phyloP scores from a whole-genome alignment of 2,797 vertebrate species.

The Tragelaphus oryx region DNA sequence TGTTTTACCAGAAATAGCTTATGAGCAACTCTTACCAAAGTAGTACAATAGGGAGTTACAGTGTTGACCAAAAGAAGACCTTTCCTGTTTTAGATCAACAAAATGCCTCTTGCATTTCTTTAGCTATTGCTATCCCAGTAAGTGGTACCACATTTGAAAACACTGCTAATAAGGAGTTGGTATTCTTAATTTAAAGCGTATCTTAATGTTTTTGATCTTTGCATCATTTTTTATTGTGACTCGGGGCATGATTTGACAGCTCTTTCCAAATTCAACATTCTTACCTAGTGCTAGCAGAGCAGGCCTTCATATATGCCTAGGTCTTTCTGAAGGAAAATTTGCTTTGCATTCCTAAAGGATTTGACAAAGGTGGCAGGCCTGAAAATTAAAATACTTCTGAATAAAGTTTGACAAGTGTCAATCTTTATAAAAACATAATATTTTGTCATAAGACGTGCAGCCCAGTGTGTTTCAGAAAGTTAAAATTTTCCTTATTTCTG shows the following conservation, averaged over 20 bases:
- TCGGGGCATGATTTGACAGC: background rate
- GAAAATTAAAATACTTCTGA: conserved; percentile 34
- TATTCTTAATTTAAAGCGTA: conserved; percentile 41
- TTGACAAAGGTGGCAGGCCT: conserved; percentile 30
- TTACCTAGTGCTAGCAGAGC: background rate
- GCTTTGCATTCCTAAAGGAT: background rate
- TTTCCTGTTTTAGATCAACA: conserved; percentile 55
- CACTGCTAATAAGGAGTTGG: background rate
- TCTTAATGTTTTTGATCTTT: conserved; percentile 61
- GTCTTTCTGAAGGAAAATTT: conserved; percentile 17
- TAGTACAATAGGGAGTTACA: no score
- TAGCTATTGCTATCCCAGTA: background rate
- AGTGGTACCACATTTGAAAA: conserved; percentile 46
- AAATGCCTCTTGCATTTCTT: conserved; percentile 48
- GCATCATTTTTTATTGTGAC: background rate
- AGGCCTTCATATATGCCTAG: background rate
- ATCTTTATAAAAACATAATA: conserved; percentile 40
- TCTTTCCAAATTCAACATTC: conserved; percentile 41
- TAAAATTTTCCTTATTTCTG: background rate
- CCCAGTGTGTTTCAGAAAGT: background rate
- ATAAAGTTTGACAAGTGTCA: conserved; percentile 42
- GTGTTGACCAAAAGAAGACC: no score
- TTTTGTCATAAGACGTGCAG: background rate
- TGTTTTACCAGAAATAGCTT: no score
- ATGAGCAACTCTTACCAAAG: no score